Evolutionary conservation across 1,140 invertebrate species (phyloP).

Genomic region (Amyelois transitella): DNA sequence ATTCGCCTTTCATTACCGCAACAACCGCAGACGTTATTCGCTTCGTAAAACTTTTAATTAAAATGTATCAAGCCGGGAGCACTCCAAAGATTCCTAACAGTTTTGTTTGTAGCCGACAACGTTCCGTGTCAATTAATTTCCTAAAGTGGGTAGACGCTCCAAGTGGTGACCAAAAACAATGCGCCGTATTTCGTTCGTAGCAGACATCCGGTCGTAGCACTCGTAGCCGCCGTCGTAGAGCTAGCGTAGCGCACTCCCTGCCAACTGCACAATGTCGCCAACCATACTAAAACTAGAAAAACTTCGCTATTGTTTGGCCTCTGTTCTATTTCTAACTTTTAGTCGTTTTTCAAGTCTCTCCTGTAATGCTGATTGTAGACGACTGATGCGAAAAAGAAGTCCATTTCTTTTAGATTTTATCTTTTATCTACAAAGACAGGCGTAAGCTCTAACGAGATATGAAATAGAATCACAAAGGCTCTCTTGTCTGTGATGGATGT

Average conservation of each 20-base stretch:
- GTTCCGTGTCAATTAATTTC: constrained; percentile 58
- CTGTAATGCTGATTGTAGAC: constrained; percentile 15
- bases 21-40: constrained; percentile 31
- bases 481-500: neutral
- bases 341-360: constrained; percentile 21
- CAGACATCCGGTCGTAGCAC: constrained; percentile 29
- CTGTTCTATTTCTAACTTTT: constrained; percentile 39
- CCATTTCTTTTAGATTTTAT: constrained; percentile 1
- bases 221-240: neutral
- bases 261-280: constrained; percentile 42
- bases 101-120: constrained; percentile 50
- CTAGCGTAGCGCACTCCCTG: constrained; percentile 15
- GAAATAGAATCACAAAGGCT: neutral
- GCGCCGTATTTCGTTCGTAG: constrained; percentile 35
- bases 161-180: constrained; percentile 46
- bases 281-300: constrained; percentile 48
- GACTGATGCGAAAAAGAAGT: constrained; percentile 10
- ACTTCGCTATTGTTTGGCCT: constrained; percentile 37
- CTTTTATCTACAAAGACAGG: constrained; percentile 1
- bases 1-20: constrained; percentile 33
- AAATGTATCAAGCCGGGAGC: constrained; percentile 54
- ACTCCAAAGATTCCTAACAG: constrained; percentile 41
- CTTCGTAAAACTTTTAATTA: constrained; percentile 65
- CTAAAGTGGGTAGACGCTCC: constrained; percentile 44
- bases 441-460: neutral